Conservation (phyloP, 2,797 vertebrate genomes). For the Spinibarbus caldwelli region DNA sequence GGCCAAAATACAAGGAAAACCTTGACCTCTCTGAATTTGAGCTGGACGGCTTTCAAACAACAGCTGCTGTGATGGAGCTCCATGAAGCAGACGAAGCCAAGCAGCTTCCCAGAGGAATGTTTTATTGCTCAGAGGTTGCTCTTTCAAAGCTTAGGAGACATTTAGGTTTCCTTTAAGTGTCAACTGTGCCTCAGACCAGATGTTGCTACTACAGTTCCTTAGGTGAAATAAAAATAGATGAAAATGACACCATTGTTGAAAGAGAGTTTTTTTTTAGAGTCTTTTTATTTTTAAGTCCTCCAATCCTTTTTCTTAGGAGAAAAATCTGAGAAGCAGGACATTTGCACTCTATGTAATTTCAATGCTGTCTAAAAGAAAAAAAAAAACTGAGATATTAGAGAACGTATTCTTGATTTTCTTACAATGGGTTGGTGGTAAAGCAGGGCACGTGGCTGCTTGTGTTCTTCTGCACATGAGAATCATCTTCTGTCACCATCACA, state of each 20-base stretch:
- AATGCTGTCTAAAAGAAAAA: not conserved
- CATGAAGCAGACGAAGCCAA: not conserved
- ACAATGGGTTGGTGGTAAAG: not conserved
- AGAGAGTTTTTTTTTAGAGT: not conserved
- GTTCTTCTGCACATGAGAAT: constrained; percentile 3
- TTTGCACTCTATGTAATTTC: not conserved
- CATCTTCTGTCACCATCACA: not conserved
- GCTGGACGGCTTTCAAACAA: constrained; percentile 25
- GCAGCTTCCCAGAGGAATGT: not conserved
- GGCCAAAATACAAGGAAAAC: constrained; percentile 28
- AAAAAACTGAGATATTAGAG: not conserved
- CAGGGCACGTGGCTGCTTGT: not conserved
- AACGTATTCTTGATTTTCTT: not conserved
- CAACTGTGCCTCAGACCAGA: not conserved
- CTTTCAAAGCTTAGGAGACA: constrained; percentile 11
- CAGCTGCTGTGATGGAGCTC: constrained; percentile 37
- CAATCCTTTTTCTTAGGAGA: not conserved
- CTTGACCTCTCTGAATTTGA: constrained; percentile 20
- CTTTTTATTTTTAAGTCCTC: not conserved
- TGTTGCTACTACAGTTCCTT: not conserved
- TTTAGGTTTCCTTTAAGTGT: constrained; percentile 21
- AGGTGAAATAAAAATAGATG: not conserved
- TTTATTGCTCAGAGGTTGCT: constrained; percentile 2
- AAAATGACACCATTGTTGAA: not conserved
- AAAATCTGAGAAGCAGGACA: not conserved